A percentile compares a stretch with the other conserved stretches of the same genome.
Evolutionary conservation across 2,113 vertebrate species (phyloP).

Genomic region (Sus scrofa): T2T-Sscrofa CM000817.6:162656001-162656500

Average conservation of each 20-base stretch:
- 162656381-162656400: constrained; percentile 3
- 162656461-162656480: not conserved
- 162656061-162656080: too few relatives aligned
- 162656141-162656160: not conserved
- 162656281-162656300: not conserved
- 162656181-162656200: constrained; percentile 15
- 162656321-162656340: not conserved
- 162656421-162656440: not conserved
- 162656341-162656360: not conserved
- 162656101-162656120: constrained; percentile 16
- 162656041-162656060: not conserved
- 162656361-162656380: too few relatives aligned
- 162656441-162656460: not conserved
- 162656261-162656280: not conserved
- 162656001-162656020: not conserved
- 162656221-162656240: not conserved
- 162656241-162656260: not conserved
- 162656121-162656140: constrained; percentile 1
- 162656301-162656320: not conserved
- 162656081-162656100: not conserved
- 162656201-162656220: not conserved
- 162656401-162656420: not conserved
- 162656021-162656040: not conserved
- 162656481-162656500: not conserved
- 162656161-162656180: constrained; percentile 2